phyloP scores from a whole-genome alignment of 2,888 invertebrate genomes.

The Baronia brevicornis region DNA sequence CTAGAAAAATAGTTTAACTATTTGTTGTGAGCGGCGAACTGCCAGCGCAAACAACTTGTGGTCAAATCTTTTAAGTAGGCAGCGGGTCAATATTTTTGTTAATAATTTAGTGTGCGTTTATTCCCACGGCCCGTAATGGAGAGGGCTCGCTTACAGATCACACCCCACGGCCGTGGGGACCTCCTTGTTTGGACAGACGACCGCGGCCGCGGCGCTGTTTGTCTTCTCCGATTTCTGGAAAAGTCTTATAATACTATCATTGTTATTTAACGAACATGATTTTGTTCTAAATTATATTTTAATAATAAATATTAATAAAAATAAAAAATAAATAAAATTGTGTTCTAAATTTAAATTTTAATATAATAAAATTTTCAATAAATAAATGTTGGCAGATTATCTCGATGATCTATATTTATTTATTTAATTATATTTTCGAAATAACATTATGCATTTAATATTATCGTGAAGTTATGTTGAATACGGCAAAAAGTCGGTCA shows the following conservation, averaged over 20 bases:
- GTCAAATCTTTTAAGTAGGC: constrained; percentile 75
- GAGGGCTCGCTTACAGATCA: constrained; percentile 54
- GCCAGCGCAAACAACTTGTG: constrained; percentile 63
- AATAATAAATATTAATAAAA: constrained; percentile 1
- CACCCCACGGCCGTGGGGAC: constrained; percentile 41
- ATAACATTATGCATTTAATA: constrained; percentile 5
- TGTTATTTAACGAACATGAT: constrained; percentile 8
- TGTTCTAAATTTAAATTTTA: no score
- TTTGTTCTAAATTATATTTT: constrained; percentile 6
- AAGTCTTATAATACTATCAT: constrained; percentile 3
- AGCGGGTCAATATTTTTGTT: constrained; percentile 73
- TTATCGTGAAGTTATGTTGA: constrained; percentile 21
- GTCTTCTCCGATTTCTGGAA: constrained; percentile 12
- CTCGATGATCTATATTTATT: no score
- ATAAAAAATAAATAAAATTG: constrained; percentile 4
- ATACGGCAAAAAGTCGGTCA: constrained; percentile 46
- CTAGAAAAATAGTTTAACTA: constrained; percentile 56
- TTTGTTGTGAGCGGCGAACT: constrained; percentile 66
- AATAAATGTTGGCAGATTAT: constrained; percentile 10
- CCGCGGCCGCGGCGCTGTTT: constrained; percentile 15
- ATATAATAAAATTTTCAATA: no score
- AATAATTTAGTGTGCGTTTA: constrained; percentile 65
- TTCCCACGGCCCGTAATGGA: constrained; percentile 63
- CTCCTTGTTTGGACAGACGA: constrained; percentile 43
- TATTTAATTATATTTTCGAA: no score